Evolutionary conservation across 2,888 invertebrate genomes (phyloP), one percentile per base, ranked within the genome.

Genomic region (Yponomeuta cagnagella): DNA sequence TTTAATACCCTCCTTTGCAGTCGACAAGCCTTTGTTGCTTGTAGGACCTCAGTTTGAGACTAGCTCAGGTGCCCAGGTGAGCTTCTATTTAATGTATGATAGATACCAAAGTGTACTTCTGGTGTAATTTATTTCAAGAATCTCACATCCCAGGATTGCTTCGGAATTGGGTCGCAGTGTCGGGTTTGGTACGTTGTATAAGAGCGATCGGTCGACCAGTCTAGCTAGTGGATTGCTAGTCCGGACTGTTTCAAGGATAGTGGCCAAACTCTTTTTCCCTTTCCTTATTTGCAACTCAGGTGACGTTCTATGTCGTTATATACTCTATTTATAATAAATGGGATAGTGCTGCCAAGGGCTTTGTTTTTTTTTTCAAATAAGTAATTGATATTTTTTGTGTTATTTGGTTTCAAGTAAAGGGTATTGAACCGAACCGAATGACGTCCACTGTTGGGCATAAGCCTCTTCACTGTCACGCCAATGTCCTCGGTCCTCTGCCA

Each of bases 101-200:
- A 48, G 2, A 67, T 15, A n/a, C 67, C 9, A 8, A 37, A 31
- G 37, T 15, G 37, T 43, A 43, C n/a, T 23, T 67, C 64, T 64
- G 64, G n/a, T 15, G 12, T 3, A 15, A 58, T 12, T 58, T 58
- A 58, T 58, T 58, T 9, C 15, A 58, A 58, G 15, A 3, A 43
- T 15, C 15, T 58, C 52, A 58, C 64, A 64, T 23, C 31, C 48
- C 48, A 8, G 48, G 48, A 8, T 72, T 71, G 72, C 71, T 74
- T 67, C 48, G 72, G 69, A 73, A 75, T 73, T 88, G 78, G 90
- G 90, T 90, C 90, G 89, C 83, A 82, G 82, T 84, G 84, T 79
- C 82, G 79, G 74, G 81, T 78, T 15, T 58, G 52, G 52, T 58
- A 58, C 52, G 15, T 23, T 1, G 23, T 15, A 58, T 15, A 0